Base-by-base conservation (phyloP, 2,888 invertebrate genomes). In the Agriopis aurantiaria region DNA sequence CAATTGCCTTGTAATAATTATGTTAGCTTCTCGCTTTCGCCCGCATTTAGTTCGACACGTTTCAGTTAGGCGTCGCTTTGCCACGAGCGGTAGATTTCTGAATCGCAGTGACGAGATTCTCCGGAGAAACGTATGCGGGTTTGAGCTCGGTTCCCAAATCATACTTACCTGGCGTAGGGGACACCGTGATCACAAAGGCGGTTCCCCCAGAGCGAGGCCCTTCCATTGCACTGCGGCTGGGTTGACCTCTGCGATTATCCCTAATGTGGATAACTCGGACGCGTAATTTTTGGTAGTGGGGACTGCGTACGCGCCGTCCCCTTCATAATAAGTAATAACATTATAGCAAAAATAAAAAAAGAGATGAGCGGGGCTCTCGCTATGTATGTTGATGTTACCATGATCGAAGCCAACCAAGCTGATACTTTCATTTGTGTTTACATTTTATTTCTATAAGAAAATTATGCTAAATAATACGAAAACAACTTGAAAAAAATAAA, bases 281-380 rank as follows among this genome's bases (percentile, higher is more conserved):
- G 85, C 83, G 85, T 84, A 79, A 85, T 48, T 48, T 85, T 85
- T 84, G 84, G 78, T 85, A 86, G 85, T 82, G 81, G 83, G 85
- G 85, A 85, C 85, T 85, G 86, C 86, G 85, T 85, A 81, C 85
- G 84, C 84, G 84, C 84, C 69, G 84, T 85, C 84, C 84, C 82
- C 48, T 48, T 51, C 33, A 33, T 23, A 23, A 23, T n/a, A n/a
- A n/a, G n/a, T n/a, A n/a, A n/a, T n/a, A n/a, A n/a, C n/a, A n/a
- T n/a, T n/a, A n/a, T n/a, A n/a, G n/a, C n/a, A n/a, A n/a, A 23
- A 23, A 23, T 23, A 23, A 23, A 23, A 23, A 23, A 23, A 23
- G 17, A 23, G 17, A 23, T 23, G 17, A 2, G 17, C 17, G 0
- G 17, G 17, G 17, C 17, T 23, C 17, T 23, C 17, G 17, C 17